Base-by-base conservation (phyloP, 2,113 vertebrate species). In the Canis aureus region DNA sequence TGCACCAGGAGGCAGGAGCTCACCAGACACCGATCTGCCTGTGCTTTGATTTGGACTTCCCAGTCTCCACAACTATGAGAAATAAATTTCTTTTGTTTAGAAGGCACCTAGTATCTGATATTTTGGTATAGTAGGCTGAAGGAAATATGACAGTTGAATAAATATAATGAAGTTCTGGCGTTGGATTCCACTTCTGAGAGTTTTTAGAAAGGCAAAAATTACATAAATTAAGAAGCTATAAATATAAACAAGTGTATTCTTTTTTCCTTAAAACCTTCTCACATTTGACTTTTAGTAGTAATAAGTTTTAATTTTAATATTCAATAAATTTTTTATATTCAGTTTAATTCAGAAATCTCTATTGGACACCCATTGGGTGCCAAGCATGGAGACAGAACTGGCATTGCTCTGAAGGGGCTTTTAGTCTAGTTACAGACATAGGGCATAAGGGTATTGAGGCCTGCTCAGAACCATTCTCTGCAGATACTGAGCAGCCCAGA, bases 151-250 rank as follows among this genome's bases (percentile, higher is more conserved):
- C 20, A 60, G 38, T 89, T 95, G 71, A 85, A 91, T 92, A 92
- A 74, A 81, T 78, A 13, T 35, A 60, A 93, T 93, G n/a, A 95
- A 43, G 76, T 86, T 80, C 71, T 76, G 35, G 51, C 80, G n/a
- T 74, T 73, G 32, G 93, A 74, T 89, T 96, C 43, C 6, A 84
- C 22, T 83, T 94, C 35, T 74, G 66, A 82, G 82, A 95, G 29
- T 74, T 86, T 94, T 95, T 92, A 66, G 71, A 80, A 73, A 71
- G 51, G 64, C 29, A 96, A 94, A 93, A 78, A 67, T 92, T 57
- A 79, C 32, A 17, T 55, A 64, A 92, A 38, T 79, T 74, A 95
- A 84, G 66, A 88, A 62, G 25, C 67, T 79, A 74, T 69, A 88
- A 66, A 91, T 86, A 60, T 66, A 88, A 79, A 78, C 3, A 86